Conservation (phyloP, 2,113 vertebrate genomes). For the Talpa occidentalis region DNA sequence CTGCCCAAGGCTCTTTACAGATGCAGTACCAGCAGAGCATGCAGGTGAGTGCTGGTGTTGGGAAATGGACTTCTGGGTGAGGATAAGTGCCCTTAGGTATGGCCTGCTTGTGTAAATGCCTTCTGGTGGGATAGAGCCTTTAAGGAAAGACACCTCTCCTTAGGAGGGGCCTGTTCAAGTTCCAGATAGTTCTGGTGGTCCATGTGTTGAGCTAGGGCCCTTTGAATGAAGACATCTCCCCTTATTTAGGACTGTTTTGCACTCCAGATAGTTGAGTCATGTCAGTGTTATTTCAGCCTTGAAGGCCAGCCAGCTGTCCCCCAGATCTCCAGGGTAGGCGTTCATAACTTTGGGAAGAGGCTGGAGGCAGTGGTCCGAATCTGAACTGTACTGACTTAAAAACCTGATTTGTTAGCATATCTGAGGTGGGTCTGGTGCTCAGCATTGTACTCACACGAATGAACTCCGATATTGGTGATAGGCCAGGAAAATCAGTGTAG, state of each 20-base stretch:
- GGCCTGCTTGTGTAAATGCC: too few species aligned
- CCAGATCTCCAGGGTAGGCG: not conserved
- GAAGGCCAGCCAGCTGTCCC: not conserved
- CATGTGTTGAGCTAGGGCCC: rapidly evolving
- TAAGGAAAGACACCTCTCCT: rapidly evolving
- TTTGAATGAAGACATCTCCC: rapidly evolving
- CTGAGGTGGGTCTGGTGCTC: not conserved
- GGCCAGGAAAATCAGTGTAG: not conserved
- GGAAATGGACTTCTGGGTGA: too few species aligned
- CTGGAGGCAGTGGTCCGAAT: not conserved
- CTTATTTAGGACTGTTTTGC: not conserved
- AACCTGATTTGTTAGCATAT: not conserved
- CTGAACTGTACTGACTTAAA: not conserved
- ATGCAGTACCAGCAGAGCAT: constrained; percentile 92
- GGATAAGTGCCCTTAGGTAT: rapidly evolving
- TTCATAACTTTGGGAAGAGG: not conserved
- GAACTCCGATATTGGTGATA: not conserved
- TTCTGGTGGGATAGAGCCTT: not conserved
- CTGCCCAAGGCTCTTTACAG: constrained; percentile 85
- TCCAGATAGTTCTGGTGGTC: rapidly evolving
- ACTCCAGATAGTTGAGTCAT: rapidly evolving
- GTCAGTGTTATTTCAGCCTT: not conserved
- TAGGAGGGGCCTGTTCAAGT: not conserved
- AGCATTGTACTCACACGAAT: rapidly evolving
- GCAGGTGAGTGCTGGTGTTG: constrained; percentile 85